These are phyloP conservation scores for Polyodon spathula DNA, from an alignment of 2,113 vertebrate species.

Conservation along the genomic window DNA sequence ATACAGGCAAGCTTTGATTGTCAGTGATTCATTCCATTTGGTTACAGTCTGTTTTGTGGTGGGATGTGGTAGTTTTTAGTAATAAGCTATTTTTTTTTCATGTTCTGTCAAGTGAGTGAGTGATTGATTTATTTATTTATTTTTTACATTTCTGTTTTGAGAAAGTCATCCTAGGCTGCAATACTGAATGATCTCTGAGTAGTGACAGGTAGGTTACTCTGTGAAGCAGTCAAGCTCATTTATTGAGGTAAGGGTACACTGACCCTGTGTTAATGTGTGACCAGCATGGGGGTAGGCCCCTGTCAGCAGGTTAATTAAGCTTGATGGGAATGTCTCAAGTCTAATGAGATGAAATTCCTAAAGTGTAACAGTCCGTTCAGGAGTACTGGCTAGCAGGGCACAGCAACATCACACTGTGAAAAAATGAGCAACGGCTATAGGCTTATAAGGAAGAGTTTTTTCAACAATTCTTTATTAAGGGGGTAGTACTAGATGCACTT, in stretches of 20 bases:
- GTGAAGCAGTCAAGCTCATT: background rate
- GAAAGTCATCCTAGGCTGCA: no score
- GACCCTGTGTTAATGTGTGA: background rate
- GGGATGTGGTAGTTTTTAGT: background rate
- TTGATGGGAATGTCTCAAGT: background rate
- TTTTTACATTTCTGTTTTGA: no score
- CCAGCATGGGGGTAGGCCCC: background rate
- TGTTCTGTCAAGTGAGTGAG: no score
- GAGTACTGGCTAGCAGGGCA: background rate
- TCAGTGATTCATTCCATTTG: no score
- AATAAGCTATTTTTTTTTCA: no score
- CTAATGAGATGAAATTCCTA: slow-evolving; percentile 6
- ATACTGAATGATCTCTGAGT: no score
- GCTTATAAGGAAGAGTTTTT: no score
- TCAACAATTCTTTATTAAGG: no score
- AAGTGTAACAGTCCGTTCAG: slow-evolving; percentile 2
- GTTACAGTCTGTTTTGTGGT: no score
- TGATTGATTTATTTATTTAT: no score
- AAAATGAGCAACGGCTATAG: background rate
- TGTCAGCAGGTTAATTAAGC: background rate
- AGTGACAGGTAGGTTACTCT: background rate
- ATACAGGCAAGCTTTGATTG: no score
- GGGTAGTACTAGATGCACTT: no score
- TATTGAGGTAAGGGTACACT: background rate
- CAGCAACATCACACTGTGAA: background rate